These are phyloP conservation scores for Rhagonycha fulva DNA, from an alignment of 2,888 invertebrate species.

Conservation along the genomic window DNA sequence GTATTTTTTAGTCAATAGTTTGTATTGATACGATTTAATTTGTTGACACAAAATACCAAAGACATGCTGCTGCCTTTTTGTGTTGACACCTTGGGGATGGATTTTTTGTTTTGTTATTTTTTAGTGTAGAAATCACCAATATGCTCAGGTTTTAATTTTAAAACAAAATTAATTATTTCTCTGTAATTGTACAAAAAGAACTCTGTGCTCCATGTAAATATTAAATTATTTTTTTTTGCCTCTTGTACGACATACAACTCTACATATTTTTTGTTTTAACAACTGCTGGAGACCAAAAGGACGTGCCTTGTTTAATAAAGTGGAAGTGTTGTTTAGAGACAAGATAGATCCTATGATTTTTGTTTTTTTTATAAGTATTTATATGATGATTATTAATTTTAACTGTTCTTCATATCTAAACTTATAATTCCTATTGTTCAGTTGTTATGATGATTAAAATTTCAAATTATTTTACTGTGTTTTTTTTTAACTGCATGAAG, in stretches of 20 bases:
- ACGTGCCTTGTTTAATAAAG: constrained; percentile 22
- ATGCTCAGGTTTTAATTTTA: constrained; percentile 7
- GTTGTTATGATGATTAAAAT: neutral
- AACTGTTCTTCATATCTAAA: neutral
- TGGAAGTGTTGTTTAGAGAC: constrained; percentile 16
- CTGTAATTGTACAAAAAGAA: neutral
- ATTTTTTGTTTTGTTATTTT: neutral
- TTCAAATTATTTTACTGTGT: neutral
- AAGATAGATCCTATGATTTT: neutral
- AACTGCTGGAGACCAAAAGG: constrained; percentile 26
- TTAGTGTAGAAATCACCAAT: neutral
- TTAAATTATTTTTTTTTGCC: constrained; percentile 19
- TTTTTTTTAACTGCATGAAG: neutral
- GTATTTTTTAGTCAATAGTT: constrained; percentile 25
- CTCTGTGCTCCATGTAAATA: constrained; percentile 1
- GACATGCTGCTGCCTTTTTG: neutral
- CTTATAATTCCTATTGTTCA: neutral
- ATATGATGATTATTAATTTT: neutral
- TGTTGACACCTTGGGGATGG: neutral
- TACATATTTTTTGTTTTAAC: constrained; percentile 5
- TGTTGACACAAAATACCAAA: neutral
- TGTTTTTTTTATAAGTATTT: neutral
- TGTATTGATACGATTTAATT: constrained; percentile 12
- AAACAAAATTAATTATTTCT: constrained; percentile 5
- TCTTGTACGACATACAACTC: neutral